Evolutionary conservation across 1,140 invertebrate species (phyloP), one percentile per base, ranked within the genome.

Genomic region (Zelostemma sp.): DNA sequence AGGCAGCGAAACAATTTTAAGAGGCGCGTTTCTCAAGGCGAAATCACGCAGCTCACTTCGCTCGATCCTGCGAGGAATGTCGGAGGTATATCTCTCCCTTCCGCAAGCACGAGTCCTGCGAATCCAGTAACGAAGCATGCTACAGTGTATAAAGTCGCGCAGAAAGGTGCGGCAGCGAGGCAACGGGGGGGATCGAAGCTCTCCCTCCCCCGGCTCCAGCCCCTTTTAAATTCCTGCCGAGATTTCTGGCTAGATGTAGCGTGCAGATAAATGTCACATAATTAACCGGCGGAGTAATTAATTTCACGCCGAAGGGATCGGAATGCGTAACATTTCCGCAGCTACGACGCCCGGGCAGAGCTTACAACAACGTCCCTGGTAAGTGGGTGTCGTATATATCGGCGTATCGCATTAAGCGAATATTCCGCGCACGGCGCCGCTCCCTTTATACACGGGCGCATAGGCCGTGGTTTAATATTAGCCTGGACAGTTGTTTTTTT

Each of bases 211-310:
- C 33, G 31, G 17, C 38, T 38, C 59, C 21, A 25, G 1, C 33
- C 40, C 54, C 60, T 60, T 46, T 62, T 59, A 63, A 74, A 78
- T 79, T 81, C 80, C 73, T 69, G 56, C 67, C 70, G 75, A 80
- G 77, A 79, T 80, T 80, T 79, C 75, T 75, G 66, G 71, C 54
- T 74, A 75, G 76, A 79, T 77, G 68, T 77, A 75, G 73, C 75
- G 72, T 72, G 73, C 75, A 79, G 80, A 82, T 80, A 82, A 82
- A 82, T 82, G 80, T 82, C 79, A 76, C 77, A 78, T 82, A 82
- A 82, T 82, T 82, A 82, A 82, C 80, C 75, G 66, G 68, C 66
- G 72, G 72, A 75, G 74, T 80, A 78, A 82, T 82, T 80, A 82
- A 82, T 80, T 80, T 79, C 70, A 79, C 76, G 74, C 76, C 63